A percentile compares a stretch with the other conserved stretches of the same genome.
Conservation (phyloP, 2,113 vertebrate genomes). For the Hippocampus barbouri region DNA sequence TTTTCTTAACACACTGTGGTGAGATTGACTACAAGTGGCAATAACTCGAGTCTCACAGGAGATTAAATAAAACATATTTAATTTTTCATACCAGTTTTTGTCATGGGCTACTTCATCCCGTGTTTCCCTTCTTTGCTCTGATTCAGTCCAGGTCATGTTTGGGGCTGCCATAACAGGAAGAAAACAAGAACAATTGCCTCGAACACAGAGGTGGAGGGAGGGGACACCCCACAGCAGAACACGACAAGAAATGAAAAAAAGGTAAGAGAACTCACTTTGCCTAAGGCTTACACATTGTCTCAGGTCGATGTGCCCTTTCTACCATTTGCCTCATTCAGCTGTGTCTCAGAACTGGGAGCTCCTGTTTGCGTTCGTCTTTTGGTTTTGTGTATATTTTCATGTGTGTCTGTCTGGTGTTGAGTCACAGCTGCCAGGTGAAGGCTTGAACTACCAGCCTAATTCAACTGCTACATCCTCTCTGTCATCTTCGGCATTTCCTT, state of each 20-base stretch:
- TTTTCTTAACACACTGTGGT: constrained; percentile 3
- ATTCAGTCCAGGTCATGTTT: constrained; percentile 35
- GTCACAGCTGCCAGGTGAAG: constrained; percentile 43
- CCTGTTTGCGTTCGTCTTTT: constrained; percentile 29
- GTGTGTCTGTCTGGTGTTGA: constrained; percentile 25
- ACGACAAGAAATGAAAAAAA: constrained; percentile 31
- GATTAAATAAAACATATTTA: not conserved
- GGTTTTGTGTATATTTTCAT: constrained; percentile 21
- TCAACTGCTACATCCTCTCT: constrained; percentile 32
- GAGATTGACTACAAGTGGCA: constrained; percentile 16
- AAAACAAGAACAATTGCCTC: constrained; percentile 3
- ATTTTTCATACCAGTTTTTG: constrained; percentile 3
- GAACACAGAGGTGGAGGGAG: constrained; percentile 13
- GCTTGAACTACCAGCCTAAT: constrained; percentile 26
- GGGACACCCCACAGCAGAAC: constrained; percentile 14
- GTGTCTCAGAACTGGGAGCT: constrained; percentile 32
- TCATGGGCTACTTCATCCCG: constrained; percentile 17
- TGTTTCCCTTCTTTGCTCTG: constrained; percentile 12
- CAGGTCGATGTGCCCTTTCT: constrained; percentile 30
- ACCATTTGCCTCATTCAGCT: constrained; percentile 32
- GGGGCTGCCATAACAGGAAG: constrained; percentile 24
- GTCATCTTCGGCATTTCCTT: constrained; percentile 5
- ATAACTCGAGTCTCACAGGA: constrained; percentile 4
- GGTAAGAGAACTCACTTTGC: constrained; percentile 44
- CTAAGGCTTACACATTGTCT: constrained; percentile 8